phyloP scores from a whole-genome alignment of 2,797 vertebrate genomes.

The Coranthus polyacanthus region DNA sequence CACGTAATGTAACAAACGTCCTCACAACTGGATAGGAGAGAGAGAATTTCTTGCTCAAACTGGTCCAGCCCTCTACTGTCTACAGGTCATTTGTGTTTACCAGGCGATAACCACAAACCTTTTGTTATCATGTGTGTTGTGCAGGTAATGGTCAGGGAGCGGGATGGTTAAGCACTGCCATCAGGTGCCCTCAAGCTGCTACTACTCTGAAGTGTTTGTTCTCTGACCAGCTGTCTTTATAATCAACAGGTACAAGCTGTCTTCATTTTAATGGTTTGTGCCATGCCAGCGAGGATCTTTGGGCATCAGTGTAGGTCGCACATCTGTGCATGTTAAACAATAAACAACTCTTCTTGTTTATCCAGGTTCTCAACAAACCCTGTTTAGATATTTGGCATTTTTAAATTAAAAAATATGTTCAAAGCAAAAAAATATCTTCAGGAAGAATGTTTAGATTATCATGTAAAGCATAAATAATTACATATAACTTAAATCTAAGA shows the following conservation, averaged over 20 bases:
- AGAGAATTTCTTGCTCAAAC: no score
- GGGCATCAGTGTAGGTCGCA: no score
- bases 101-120: slow-evolving; percentile 7
- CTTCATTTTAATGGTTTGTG: slow-evolving; percentile 12
- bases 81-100: slow-evolving; percentile 31
- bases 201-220: slow-evolving; percentile 66
- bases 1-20: background rate
- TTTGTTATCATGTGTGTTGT: slow-evolving; percentile 45
- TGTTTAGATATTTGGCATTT: no score
- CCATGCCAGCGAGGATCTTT: background rate
- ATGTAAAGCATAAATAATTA: no score
- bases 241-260: slow-evolving; percentile 23
- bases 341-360: no score
- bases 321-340: no score
- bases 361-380: no score
- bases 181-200: slow-evolving; percentile 70
- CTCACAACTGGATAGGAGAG: background rate
- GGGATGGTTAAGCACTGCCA: slow-evolving; percentile 68
- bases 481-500: no score
- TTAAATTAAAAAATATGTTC: no score
- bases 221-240: slow-evolving; percentile 40
- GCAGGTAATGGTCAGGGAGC: slow-evolving; percentile 47
- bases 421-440: no score
- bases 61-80: background rate
- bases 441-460: no score